A percentile compares a stretch with the other conserved stretches of the same genome.
These are phyloP conservation scores for Corythornis cristatus DNA, from an alignment of 2,113 vertebrate species.

Conservation along the genomic window DNA sequence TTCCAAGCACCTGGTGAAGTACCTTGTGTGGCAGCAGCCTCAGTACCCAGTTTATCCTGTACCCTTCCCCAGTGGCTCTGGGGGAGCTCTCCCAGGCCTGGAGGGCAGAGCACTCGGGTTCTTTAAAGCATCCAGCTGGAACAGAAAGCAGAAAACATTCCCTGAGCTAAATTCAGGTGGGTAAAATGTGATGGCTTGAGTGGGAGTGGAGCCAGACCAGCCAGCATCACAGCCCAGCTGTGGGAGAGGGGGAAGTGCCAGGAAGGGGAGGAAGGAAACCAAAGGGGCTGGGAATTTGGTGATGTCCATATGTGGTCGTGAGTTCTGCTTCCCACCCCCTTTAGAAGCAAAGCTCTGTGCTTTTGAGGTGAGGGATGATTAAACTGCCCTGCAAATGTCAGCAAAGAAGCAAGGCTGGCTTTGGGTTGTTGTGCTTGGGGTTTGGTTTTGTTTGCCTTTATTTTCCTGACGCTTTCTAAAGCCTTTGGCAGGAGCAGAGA, in stretches of 20 bases:
- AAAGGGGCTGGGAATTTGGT: background rate
- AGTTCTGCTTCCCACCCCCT: slow-evolving; percentile 17
- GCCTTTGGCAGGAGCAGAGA: background rate
- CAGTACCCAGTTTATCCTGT: background rate
- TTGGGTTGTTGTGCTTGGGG: too few relatives aligned
- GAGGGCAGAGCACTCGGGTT: background rate
- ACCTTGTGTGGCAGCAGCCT: background rate
- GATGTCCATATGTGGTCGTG: background rate
- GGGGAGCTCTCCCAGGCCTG: background rate
- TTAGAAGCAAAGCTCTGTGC: slow-evolving; percentile 14
- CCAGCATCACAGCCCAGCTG: background rate
- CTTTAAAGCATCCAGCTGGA: background rate
- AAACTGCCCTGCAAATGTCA: slow-evolving; percentile 34
- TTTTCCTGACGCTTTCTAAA: background rate
- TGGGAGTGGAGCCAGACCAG: background rate
- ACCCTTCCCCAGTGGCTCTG: background rate
- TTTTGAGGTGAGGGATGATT: slow-evolving; percentile 48
- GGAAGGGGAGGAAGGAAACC: background rate
- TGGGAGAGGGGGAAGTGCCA: background rate
- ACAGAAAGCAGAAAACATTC: background rate
- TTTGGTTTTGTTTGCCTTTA: background rate
- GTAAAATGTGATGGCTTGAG: background rate
- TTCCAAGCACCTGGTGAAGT: background rate
- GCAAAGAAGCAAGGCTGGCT: background rate
- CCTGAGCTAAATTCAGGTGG: background rate